Conservation (phyloP, 2,888 invertebrate species). For the Cheilosia pagana region DNA sequence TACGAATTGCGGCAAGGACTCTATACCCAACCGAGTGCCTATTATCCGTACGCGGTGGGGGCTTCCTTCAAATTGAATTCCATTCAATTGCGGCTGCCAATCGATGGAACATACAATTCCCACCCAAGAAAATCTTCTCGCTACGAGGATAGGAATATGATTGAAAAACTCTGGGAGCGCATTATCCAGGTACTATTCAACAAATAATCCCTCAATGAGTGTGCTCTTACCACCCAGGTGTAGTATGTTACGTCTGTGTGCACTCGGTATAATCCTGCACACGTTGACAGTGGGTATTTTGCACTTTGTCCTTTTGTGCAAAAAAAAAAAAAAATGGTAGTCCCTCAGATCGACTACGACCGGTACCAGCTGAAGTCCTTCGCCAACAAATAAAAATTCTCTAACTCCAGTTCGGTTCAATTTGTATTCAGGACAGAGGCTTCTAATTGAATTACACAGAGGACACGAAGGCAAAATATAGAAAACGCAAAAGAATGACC, state of each 20-base stretch:
- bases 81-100: slow-evolving; percentile 51
- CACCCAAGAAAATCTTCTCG: slow-evolving; percentile 8
- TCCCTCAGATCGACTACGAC: neutral
- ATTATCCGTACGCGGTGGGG: slow-evolving; percentile 23
- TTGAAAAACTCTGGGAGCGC: slow-evolving; percentile 32
- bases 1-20: slow-evolving; percentile 5
- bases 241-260: slow-evolving; percentile 46
- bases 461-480: slow-evolving; percentile 62
- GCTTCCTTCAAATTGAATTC: slow-evolving; percentile 56
- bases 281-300: slow-evolving; percentile 61
- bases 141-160: slow-evolving; percentile 36
- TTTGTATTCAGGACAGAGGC: slow-evolving; percentile 73
- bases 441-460: slow-evolving; percentile 75
- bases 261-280: slow-evolving; percentile 63
- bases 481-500: slow-evolving; percentile 40
- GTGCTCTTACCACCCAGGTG: slow-evolving; percentile 11
- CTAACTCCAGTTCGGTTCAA: slow-evolving; percentile 62
- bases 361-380: slow-evolving; percentile 50
- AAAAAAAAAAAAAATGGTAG: neutral
- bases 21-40: slow-evolving; percentile 29
- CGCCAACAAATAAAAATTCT: slow-evolving; percentile 61
- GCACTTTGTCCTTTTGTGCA: slow-evolving; percentile 47
- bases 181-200: slow-evolving; percentile 62
- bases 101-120: slow-evolving; percentile 19
- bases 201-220: slow-evolving; percentile 64